Evolutionary conservation across 1,140 invertebrate species (phyloP), one percentile per base, ranked within the genome.

Genomic region (Cephus cinctus): DNA sequence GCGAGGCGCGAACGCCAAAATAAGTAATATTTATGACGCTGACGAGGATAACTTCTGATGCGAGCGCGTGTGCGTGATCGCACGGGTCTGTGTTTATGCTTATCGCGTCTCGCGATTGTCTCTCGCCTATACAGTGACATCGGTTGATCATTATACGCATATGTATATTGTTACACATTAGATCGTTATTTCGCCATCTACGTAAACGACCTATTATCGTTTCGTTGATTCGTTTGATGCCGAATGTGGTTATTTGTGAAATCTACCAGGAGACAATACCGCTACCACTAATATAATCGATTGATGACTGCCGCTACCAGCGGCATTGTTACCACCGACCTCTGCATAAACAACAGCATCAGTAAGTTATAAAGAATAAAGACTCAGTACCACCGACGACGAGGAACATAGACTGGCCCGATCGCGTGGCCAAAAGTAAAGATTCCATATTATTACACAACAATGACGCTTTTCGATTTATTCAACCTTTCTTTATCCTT

Each of bases 201-300:
- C n/a, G n/a, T n/a, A n/a, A n/a, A n/a, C n/a, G n/a, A n/a, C 19
- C 9, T 36, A 36, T 36, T 36, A 36, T 36, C 19, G 34, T 36
- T 36, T 36, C 14, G 34, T 36, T 36, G 34, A n/a, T n/a, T n/a
- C n/a, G n/a, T n/a, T n/a, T n/a, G n/a, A n/a, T n/a, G n/a, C n/a
- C n/a, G n/a, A n/a, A n/a, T 14, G 34, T 14, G 34, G 34, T 36
- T 15, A 3, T 15, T 2, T 15, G 9, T 36, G 34, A 18, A 36
- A 36, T 12, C 9, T 9, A 36, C 9, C 19, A 15, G 14, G 15
- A 36, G 9, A 18, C 19, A 15, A 9, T 36, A 36, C 12, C 12
- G 6, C 18, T 14, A 14, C 18, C 12, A 35, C 14, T 15, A 15
- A 15, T 18, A 12, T 11, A 36, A 4, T 9, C 9, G 27, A 1